A percentile compares a stretch with the other conserved stretches of the same genome.
Conservation (phyloP, 2,888 invertebrate genomes). For the Ormyrus nitidulus region DNA sequence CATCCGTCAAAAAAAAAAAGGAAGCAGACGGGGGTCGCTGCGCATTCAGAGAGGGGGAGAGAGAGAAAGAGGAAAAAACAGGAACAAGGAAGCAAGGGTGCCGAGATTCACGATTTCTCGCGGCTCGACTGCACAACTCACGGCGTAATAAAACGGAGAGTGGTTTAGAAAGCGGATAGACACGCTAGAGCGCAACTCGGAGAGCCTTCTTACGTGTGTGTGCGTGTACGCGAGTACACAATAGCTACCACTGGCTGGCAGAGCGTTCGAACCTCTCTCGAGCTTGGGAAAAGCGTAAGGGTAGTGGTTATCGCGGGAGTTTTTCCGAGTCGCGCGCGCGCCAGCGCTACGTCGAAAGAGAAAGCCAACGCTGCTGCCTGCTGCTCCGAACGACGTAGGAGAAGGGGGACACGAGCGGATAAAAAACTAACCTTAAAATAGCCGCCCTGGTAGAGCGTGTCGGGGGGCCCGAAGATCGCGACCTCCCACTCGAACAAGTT, state of each 20-base stretch:
- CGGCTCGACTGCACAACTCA: neutral
- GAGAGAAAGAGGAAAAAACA: neutral
- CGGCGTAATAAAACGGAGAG: conserved; percentile 63
- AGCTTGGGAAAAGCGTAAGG: too few species aligned
- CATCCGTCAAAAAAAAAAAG: too few species aligned
- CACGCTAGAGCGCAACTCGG: conserved; percentile 32
- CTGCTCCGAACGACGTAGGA: neutral
- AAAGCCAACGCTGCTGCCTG: neutral
- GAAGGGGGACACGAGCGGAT: neutral
- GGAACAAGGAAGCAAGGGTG: neutral
- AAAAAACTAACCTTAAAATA: conserved; percentile 92
- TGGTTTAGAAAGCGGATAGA: conserved; percentile 69
- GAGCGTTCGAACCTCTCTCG: neutral
- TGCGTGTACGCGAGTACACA: neutral
- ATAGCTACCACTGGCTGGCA: neutral
- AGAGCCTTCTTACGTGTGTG: neutral
- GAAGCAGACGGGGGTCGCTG: neutral
- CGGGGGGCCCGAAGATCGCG: conserved; percentile 99
- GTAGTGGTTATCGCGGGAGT: too few species aligned
- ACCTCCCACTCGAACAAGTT: conserved; percentile 99
- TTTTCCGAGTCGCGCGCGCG: neutral
- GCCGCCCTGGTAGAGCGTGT: conserved; percentile 98
- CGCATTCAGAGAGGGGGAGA: neutral
- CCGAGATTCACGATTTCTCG: neutral
- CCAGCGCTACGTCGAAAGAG: neutral